Conservation (phyloP, 2,113 vertebrate species). For the Polypterus bichir region DNA sequence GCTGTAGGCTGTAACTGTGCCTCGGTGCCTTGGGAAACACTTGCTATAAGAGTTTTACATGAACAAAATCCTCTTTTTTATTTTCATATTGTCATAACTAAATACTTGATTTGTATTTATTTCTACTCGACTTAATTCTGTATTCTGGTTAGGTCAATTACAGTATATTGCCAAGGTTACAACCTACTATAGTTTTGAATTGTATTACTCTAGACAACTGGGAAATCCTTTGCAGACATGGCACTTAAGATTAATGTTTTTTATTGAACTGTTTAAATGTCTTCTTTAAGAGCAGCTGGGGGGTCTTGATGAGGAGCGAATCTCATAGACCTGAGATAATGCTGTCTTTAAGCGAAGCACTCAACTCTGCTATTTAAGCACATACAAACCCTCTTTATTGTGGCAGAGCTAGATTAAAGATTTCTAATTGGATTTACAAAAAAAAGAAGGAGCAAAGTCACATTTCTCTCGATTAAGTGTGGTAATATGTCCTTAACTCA, state of each 20-base stretch:
- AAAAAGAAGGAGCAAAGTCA: background rate
- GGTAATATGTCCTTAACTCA: background rate
- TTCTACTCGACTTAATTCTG: too few species aligned
- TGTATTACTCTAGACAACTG: background rate
- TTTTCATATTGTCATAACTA: too few species aligned
- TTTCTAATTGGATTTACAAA: constrained; percentile 5
- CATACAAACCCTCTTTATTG: background rate
- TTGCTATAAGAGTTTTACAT: too few species aligned
- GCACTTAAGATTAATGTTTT: background rate
- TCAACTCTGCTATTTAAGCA: background rate
- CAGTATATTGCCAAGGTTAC: too few species aligned
- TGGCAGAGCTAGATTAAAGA: background rate
- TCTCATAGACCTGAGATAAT: constrained; percentile 12
- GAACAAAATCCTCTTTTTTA: too few species aligned
- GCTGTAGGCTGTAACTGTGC: too few species aligned
- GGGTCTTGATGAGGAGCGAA: constrained; percentile 4
- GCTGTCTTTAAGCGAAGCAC: constrained; percentile 5
- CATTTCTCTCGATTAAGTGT: background rate
- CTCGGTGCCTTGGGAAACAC: too few species aligned
- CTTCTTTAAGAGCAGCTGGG: background rate
- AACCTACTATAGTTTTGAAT: background rate
- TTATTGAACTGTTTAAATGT: constrained; percentile 11
- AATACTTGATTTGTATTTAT: too few species aligned
- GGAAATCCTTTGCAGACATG: background rate
- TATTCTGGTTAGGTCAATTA: too few species aligned